Evolutionary conservation across 2,888 invertebrate genomes (phyloP), one percentile per base, ranked within the genome.

Genomic region (Agrotis segetum): DNA sequence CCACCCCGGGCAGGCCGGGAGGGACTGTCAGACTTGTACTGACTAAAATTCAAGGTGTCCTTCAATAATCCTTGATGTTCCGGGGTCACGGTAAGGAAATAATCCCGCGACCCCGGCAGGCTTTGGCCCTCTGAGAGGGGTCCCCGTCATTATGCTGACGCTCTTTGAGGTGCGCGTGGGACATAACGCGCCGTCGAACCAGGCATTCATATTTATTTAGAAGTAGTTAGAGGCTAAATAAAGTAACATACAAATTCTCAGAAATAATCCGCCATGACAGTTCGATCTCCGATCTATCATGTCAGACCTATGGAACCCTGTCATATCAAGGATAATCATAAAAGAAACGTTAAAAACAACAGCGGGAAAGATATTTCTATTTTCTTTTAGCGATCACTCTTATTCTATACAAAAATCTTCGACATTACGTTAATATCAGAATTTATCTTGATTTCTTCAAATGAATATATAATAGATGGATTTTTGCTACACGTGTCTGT

Each of bases 391-490:
- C 63, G 13, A 70, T 77, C 75, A 47, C 11, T 77, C 71, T 75
- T 77, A 13, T 61, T 50, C 24, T 1, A 16, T n/a, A 13, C 19
- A 34, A 77, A 40, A 71, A 49, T 71, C 63, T 64, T 77, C 71
- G 46, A 52, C 50, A 47, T 69, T 44, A 52, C 47, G 17, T 47
- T 77, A 29, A 46, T 14, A 69, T 68, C n/a, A 24, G 16, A 24
- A 53, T 75, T 50, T 40, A 64, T 77, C 72, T 55, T 76, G 61
- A 53, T 77, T 66, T 74, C 40, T 19, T 34, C n/a, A 76, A 78
- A 78, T 66, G 49, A 63, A 76, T 72, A 67, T 78, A 53, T 46
- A 75, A 47, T 74, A 2, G 58, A 75, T 59, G 49, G 60, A 71
- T 71, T 49, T 65, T 49, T 53, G 49, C 63, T 66, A 53, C 58